Base-by-base conservation (phyloP, 2,888 invertebrate genomes). In the Diloba caeruleocephala region DNA sequence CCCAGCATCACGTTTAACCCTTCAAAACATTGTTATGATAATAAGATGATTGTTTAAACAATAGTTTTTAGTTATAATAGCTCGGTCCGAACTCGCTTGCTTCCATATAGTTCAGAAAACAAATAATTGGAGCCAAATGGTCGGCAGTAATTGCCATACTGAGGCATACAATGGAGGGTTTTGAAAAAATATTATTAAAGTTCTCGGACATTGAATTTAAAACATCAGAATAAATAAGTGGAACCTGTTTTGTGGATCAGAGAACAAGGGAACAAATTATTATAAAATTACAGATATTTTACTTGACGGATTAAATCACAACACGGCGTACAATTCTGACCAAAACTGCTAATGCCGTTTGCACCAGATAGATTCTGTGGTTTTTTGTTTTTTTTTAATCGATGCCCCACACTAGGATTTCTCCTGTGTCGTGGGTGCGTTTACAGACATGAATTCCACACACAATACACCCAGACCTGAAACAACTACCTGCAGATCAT, bases 31-130 rank as follows among this genome's bases (percentile, higher is more conserved):
- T 55, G 62, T 76, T 64, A 68, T 52, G 49, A 52, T 81, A 81
- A 81, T 78, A 78, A 78, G 71, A 77, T 80, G 79, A 79, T 83
- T 75, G 69, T 71, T 72, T 57, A 45, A 74, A 72, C 63, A 78
- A 80, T 71, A 68, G 71, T 64, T 67, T 67, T 71, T 57, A 51
- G 42, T 62, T 65, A 62, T 65, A 71, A 71, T 69, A 67, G 51
- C 58, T 34, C 43, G 25, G 21, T 33, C 36, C 23, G 25, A 64
- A 63, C 48, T 33, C 37, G 44, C 57, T 55, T 25, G 44, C 57
- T 55, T 28, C 60, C 65, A 69, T 71, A 72, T 41, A 51, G 57
- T 41, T 58, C 61, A 9, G 53, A 65, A 71, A 68, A 61, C 61
- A 71, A 69, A 72, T 69, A 63, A 69, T 68, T 68, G 52, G 46